These are phyloP conservation scores for Tinea pellionella DNA, from an alignment of 2,888 invertebrate species.

Conservation along the genomic window DNA sequence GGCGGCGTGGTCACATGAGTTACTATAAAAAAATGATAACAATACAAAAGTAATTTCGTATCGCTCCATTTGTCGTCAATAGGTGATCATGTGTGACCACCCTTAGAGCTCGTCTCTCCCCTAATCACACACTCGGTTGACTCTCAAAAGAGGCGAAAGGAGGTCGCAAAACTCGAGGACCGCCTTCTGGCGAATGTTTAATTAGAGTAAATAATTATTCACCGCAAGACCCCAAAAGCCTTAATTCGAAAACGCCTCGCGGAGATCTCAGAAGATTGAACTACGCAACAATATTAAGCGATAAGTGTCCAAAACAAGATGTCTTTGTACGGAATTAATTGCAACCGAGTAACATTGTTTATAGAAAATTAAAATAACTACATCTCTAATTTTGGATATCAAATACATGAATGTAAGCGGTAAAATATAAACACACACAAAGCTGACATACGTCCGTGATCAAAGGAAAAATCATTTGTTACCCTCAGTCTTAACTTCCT, in stretches of 20 bases:
- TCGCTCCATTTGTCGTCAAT: not conserved
- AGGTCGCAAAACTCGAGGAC: slow-evolving; percentile 31
- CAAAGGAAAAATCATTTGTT: slow-evolving; percentile 5
- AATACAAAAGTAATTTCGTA: not conserved
- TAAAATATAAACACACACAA: not conserved
- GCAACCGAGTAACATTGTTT: too few species aligned
- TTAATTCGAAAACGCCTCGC: slow-evolving; percentile 11
- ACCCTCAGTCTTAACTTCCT: not conserved
- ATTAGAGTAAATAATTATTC: slow-evolving; percentile 40
- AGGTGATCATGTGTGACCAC: not conserved
- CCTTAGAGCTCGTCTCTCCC: slow-evolving; percentile 16
- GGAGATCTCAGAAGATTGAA: not conserved
- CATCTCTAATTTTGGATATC: too few species aligned
- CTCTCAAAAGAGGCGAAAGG: slow-evolving; percentile 38
- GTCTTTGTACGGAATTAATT: not conserved
- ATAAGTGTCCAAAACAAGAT: not conserved
- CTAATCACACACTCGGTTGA: slow-evolving; percentile 53
- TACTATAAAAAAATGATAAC: too few species aligned
- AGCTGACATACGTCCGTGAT: not conserved
- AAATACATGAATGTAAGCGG: not conserved
- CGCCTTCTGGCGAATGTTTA: slow-evolving; percentile 32
- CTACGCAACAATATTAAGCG: not conserved
- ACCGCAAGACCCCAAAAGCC: slow-evolving; percentile 12
- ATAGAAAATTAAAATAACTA: too few species aligned
- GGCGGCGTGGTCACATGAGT: too few species aligned